Evolutionary conservation across 2,797 vertebrate species (phyloP), one percentile per base, ranked within the genome.

Genomic region (Pipistrellus pygmaeus): DNA sequence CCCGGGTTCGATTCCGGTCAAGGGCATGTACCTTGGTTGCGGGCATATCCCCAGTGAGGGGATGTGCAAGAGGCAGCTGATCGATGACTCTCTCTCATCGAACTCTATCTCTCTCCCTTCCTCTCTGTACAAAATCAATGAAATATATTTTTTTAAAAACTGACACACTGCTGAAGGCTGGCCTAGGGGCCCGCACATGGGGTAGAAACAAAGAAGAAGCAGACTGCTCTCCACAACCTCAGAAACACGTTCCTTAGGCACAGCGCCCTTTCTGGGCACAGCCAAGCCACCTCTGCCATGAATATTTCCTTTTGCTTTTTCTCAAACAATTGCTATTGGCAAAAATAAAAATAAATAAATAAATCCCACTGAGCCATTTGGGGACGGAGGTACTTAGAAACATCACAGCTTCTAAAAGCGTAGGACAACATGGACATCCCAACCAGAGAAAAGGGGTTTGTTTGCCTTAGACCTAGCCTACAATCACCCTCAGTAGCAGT

Each of bases 331-430:
- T 75, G 32, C 32, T 86, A 32, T 48, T 87, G 14, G 44, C 57
- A 94, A 48, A 90, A 93, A 86, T 5, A 93, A 86, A 21, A 48
- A 12, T 3, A 9, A 1, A 90, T 93, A 48, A 10, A 8, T 1
- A 92, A 48, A 48, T 72, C 38, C 32, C 75, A 88, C 13, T n/a
- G 51, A 90, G 62, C 51, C 85, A 80, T 76, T 17, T 17, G 1
- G 1, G 10, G 18, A 17, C 14, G 12, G 10, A 20, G 4, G 44
- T 80, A 87, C 87, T 94, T 96, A 85, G 84, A 93, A 89, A 86
- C 83, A 92, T 69, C 95, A 77, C 76, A 92, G 64, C 71, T 90
- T 88, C 90, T 85, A 90, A 95, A 71, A 69, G 90, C 60, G 53
- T 83, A 93, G 55, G 87, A 69, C 80, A 23, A 71, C 23, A 71